Base-by-base conservation (phyloP, 1,140 invertebrate species). In the Bursaphelenchus mucronatus region DNA sequence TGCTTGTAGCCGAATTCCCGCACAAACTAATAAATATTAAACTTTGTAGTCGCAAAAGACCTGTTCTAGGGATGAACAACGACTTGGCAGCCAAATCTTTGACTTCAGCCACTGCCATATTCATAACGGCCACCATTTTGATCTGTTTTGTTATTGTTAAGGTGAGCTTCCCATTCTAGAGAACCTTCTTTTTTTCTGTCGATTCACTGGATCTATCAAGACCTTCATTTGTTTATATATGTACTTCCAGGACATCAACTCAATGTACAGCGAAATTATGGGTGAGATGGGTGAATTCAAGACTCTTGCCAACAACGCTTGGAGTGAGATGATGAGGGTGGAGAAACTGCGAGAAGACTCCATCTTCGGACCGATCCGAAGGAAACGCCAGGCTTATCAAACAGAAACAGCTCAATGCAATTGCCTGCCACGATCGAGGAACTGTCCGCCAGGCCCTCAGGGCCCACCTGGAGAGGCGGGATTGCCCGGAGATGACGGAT, bases 221-320 rank as follows among this genome's bases (percentile, higher is more conserved):
- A 30, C 11, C 9, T 2, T 63, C 10, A 46, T 63, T 45, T 8
- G 6, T 8, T 56, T 66, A 9, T 56, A 8, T 39, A 21, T 63
- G 15, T 40, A 30, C 10, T 63, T 63, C 41, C 62, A 64, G 19
- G 62, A 63, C 61, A 64, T 63, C 30, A 63, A 63, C 58, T 65
- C 59, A 8, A 39, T 63, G 21, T 64, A 63, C 41, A 30, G 45
- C n/a, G 62, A 63, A 49, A 40, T 63, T 15, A 68, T 63, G 55
- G 11, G n/a, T 19, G 62, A 63, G 15, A 63, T 63, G 61, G 61
- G 64, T 17, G 43, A 63, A 15, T 63, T 63, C 61, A 63, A 63
- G 68, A 62, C 19, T 44, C 41, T 68, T 6, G 68, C 69, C 8
- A 67, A 70, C 21, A 68, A 74, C 19, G 69, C 69, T 5, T 70